phyloP scores from a whole-genome alignment of 2,797 vertebrate genomes.

The Enteromius anoplus region DNA sequence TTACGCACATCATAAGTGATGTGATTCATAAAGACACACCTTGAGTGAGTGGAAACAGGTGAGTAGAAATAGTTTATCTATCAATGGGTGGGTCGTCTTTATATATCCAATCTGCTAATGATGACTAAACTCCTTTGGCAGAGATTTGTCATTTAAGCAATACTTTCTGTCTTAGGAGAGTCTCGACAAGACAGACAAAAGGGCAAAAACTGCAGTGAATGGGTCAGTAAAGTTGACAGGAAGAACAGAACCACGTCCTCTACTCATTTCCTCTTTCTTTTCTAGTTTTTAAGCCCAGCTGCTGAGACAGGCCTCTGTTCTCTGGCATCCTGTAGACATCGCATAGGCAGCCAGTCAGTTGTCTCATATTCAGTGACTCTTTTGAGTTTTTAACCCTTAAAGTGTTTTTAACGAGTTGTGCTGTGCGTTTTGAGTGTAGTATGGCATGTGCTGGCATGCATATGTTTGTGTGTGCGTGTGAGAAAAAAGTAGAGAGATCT shows the following conservation, averaged over 20 bases:
- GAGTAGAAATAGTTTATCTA: slow-evolving; percentile 21
- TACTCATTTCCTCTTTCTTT: slow-evolving; percentile 38
- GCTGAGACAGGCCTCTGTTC: slow-evolving; percentile 20
- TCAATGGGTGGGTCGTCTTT: slow-evolving; percentile 19
- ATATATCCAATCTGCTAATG: neutral
- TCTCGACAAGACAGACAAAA: slow-evolving; percentile 1
- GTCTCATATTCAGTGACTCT: neutral
- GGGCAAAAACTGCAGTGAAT: neutral
- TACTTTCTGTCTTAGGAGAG: neutral
- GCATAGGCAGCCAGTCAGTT: slow-evolving; percentile 12
- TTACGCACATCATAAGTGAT: neutral
- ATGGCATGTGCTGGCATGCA: slow-evolving; percentile 20
- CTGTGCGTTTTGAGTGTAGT: neutral
- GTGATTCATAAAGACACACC: slow-evolving; percentile 52
- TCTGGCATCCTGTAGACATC: slow-evolving; percentile 24
- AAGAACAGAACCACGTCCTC: slow-evolving; percentile 1
- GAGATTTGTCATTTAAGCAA: slow-evolving; percentile 16
- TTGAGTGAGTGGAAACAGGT: slow-evolving; percentile 18
- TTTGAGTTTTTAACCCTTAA: slow-evolving; percentile 8
- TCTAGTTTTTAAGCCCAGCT: slow-evolving; percentile 10
- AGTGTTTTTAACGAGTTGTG: slow-evolving; percentile 2
- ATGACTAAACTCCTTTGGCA: slow-evolving; percentile 1
- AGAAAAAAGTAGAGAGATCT: neutral
- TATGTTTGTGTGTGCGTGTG: slow-evolving; percentile 22
- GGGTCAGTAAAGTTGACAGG: neutral